Evolutionary conservation across 2,888 invertebrate genomes (phyloP).

Genomic region (Phymatocera aterrima): DNA sequence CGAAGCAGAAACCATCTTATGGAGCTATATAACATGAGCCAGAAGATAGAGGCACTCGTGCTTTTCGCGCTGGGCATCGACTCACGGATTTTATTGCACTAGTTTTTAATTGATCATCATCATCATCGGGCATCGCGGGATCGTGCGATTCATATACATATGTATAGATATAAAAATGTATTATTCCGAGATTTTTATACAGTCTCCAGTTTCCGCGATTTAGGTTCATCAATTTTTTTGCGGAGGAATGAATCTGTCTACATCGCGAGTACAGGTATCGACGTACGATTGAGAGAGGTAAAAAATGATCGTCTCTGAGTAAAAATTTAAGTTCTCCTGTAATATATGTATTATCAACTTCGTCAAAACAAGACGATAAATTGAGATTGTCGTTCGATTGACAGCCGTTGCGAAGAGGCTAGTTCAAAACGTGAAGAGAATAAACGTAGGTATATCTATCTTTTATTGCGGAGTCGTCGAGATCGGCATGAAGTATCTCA

Average conservation of each 20-base stretch:
- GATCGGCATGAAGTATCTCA: too few species aligned
- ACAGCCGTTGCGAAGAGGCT: not conserved
- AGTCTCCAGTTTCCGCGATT: too few species aligned
- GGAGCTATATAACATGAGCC: not conserved
- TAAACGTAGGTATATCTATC: not conserved
- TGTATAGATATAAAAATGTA: too few species aligned
- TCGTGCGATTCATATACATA: too few species aligned
- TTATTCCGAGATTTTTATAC: too few species aligned
- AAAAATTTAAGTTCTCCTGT: too few species aligned
- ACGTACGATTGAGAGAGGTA: too few species aligned
- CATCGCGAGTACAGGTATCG: too few species aligned
- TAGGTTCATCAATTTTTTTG: too few species aligned
- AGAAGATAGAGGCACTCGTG: not conserved
- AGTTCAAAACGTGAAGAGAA: not conserved
- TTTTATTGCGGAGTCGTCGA: not conserved
- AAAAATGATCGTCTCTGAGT: too few species aligned
- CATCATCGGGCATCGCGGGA: too few species aligned
- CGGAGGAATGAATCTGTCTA: too few species aligned
- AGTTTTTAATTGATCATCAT: not conserved
- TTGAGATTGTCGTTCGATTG: not conserved
- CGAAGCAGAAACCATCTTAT: not conserved
- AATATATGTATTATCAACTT: not conserved
- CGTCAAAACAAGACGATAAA: conserved; percentile 7
- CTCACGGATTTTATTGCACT: not conserved
- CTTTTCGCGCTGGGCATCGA: not conserved